phyloP scores from a whole-genome alignment of 2,113 vertebrate species.

The Bambusicola thoracicus region DNA sequence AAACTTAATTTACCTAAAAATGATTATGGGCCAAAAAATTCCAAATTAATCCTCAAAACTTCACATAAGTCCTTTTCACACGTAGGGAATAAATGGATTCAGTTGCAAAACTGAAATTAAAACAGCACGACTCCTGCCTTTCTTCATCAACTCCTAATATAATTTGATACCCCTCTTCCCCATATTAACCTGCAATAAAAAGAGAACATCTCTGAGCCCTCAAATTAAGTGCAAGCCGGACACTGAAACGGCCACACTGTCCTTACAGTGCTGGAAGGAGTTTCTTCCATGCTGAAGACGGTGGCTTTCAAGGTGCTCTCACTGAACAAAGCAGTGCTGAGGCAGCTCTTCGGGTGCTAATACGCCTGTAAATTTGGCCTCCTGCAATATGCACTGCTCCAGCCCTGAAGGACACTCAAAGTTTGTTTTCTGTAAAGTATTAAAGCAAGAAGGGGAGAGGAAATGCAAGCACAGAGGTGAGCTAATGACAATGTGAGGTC shows the following conservation, averaged over 20 bases:
- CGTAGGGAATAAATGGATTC: neutral
- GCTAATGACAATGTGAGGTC: neutral
- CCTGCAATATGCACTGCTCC: neutral
- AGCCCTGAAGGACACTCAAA: neutral
- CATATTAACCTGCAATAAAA: neutral
- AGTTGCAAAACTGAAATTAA: slow-evolving; percentile 29
- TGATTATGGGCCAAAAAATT: slow-evolving; percentile 54
- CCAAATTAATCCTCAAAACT: slow-evolving; percentile 31
- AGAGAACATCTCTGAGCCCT: slow-evolving; percentile 1
- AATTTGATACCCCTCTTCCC: neutral
- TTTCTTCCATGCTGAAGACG: neutral
- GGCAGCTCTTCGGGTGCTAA: slow-evolving; percentile 50
- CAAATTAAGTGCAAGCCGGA: neutral
- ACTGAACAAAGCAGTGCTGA: slow-evolving; percentile 37
- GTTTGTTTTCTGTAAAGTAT: slow-evolving; percentile 37
- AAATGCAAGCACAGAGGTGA: neutral
- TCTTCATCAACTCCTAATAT: neutral
- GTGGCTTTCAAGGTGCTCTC: slow-evolving; percentile 47
- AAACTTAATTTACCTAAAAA: slow-evolving; percentile 75
- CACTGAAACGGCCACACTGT: neutral
- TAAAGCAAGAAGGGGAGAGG: neutral
- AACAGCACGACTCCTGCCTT: neutral
- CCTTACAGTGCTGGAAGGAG: neutral
- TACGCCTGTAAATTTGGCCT: slow-evolving; percentile 25
- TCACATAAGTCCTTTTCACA: neutral